These are phyloP conservation scores for Amphipyra tragopoginis DNA, from an alignment of 2,888 invertebrate species.

Conservation along the genomic window DNA sequence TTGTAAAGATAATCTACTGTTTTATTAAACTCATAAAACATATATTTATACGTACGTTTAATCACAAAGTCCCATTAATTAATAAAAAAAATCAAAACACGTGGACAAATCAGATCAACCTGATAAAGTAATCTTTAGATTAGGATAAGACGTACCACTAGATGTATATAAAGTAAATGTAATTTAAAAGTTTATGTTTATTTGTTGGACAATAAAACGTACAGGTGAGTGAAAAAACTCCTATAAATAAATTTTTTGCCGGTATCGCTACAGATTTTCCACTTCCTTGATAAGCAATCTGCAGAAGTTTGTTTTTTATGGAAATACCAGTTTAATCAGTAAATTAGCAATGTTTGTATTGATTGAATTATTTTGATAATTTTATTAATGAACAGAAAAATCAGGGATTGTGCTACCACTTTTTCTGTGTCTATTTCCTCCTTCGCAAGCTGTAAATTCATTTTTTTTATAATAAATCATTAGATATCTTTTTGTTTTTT, in stretches of 20 bases:
- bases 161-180: constrained; percentile 46
- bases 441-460: too few relatives aligned
- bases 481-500: too few relatives aligned
- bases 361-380: too few relatives aligned
- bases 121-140: constrained; percentile 67
- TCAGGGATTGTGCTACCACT: too few relatives aligned
- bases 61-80: constrained; percentile 18
- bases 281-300: background rate
- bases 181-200: constrained; percentile 52
- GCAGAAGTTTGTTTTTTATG: too few relatives aligned
- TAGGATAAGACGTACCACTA: constrained; percentile 49
- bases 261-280: background rate
- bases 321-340: too few relatives aligned
- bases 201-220: constrained; percentile 64
- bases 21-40: background rate
- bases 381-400: too few relatives aligned
- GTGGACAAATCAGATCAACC: constrained; percentile 75
- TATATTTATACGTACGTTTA: background rate
- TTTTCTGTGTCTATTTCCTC: too few relatives aligned
- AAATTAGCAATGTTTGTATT: too few relatives aligned
- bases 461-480: too few relatives aligned
- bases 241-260: background rate
- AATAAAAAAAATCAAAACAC: constrained; percentile 62
- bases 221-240: constrained; percentile 64
- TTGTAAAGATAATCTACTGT: constrained; percentile 14